These are phyloP conservation scores for Xanthorhoe spadicearia DNA, from an alignment of 2,888 invertebrate species.

Conservation along the genomic window DNA sequence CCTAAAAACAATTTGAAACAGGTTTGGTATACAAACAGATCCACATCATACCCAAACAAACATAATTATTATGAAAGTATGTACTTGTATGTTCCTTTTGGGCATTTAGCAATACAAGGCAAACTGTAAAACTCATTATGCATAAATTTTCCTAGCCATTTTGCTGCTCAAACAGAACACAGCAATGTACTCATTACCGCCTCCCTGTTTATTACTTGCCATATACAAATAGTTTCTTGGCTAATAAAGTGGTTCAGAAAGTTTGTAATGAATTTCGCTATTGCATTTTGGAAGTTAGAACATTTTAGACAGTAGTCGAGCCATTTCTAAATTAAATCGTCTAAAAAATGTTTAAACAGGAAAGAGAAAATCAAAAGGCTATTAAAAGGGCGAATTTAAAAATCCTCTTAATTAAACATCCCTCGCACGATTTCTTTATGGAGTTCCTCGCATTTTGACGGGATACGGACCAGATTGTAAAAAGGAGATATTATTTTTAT, in stretches of 20 bases:
- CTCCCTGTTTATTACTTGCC: conserved; percentile 27
- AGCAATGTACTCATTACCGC: conserved; percentile 28
- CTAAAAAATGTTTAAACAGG: conserved; percentile 5
- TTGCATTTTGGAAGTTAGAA: conserved; percentile 19
- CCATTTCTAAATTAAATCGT: conserved; percentile 7
- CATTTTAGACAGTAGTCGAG: background rate
- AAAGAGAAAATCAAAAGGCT: conserved; percentile 4
- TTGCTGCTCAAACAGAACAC: conserved; percentile 24
- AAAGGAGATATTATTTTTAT: no score
- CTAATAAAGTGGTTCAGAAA: conserved; percentile 30
- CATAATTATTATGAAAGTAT: background rate
- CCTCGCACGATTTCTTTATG: conserved; percentile 29
- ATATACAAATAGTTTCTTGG: conserved; percentile 30
- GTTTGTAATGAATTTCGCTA: conserved; percentile 29
- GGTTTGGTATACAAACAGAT: background rate
- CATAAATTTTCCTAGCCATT: conserved; percentile 24
- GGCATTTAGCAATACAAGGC: conserved; percentile 17
- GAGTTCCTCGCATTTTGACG: conserved; percentile 29
- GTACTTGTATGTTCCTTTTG: background rate
- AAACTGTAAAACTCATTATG: conserved; percentile 30
- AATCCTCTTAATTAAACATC: conserved; percentile 33
- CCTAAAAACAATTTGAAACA: background rate
- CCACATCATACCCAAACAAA: background rate
- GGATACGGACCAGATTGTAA: conserved; percentile 5
- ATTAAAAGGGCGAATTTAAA: conserved; percentile 1